Base-by-base conservation (phyloP, 2,113 vertebrate species). In the Papio anubis region DNA sequence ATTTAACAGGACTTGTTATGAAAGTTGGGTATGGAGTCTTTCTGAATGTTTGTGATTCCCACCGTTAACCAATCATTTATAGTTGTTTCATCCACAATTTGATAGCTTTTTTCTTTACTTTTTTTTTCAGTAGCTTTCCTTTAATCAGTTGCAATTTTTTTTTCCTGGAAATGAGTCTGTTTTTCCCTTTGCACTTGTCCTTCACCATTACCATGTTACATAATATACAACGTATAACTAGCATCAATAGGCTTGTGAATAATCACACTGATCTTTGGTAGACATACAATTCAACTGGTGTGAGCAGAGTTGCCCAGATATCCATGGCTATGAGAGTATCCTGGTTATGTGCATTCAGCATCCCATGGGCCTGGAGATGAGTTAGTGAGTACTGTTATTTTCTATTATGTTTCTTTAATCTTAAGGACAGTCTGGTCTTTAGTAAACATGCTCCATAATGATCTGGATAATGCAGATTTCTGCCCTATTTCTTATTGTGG, bases 11-110 rank as follows among this genome's bases (percentile, higher is more conserved):
- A 80, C 61, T 90, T 87, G 50, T 66, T 84, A 66, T 30, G 59
- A 45, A 83, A 94, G 81, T 88, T 72, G 25, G 68, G 4, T n/a
- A 11, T 55, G 45, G 48, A 66, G 12, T 84, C 55, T 5, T 97
- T 66, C 35, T 35, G 14, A 18, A 72, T 90, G 30, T 66, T 73
- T 80, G 89, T 87, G 45, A 68, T 52, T 88, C 59, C 35, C 64
- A 38, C 6, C 20, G 32, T 23, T n/a, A 96, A 85, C 32, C 48
- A 84, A 40, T 73, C 5, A 66, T 72, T 96, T 59, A 78, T 52
- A 84, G 10, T 64, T 90, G 50, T 92, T 94, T 78, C 21, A 92
- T 61, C 48, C n/a, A 78, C 50, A 85, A 75, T 86, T 96, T 68
- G 35, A 82, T 14, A 35, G 3, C 16, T 32, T 43, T 48, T 32